phyloP scores from a whole-genome alignment of 2,888 invertebrate genomes.

The Neoitamus cyanurus region DNA sequence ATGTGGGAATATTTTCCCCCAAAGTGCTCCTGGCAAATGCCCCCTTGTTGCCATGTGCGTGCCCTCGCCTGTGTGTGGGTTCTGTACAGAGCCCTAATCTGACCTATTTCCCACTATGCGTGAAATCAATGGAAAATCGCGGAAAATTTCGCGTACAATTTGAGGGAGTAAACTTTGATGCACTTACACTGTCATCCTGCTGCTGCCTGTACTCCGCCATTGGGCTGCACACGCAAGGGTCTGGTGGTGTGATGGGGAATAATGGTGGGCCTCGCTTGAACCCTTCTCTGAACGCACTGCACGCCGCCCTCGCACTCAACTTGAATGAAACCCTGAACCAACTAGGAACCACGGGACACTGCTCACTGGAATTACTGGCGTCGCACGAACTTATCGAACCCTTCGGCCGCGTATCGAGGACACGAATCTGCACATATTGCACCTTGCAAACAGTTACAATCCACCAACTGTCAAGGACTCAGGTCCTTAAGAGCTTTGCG shows the following conservation, averaged over 20 bases:
- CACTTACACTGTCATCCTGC: slow-evolving; percentile 36
- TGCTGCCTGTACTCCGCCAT: slow-evolving; percentile 37
- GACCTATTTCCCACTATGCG: slow-evolving; percentile 4
- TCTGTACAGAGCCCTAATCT: neutral
- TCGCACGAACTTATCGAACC: neutral
- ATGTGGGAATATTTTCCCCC: neutral
- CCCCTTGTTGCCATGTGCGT: slow-evolving; percentile 14
- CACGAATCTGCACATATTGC: slow-evolving; percentile 38
- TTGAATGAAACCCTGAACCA: neutral
- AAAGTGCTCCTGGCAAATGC: neutral
- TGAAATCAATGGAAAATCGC: slow-evolving; percentile 9
- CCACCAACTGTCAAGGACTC: slow-evolving; percentile 27
- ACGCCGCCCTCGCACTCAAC: neutral
- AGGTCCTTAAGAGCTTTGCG: slow-evolving; percentile 8
- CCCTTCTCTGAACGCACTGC: neutral
- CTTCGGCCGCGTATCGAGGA: neutral
- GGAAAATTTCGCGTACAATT: neutral
- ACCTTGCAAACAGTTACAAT: slow-evolving; percentile 29
- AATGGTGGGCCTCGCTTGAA: neutral
- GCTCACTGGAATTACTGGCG: neutral
- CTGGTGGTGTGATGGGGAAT: neutral
- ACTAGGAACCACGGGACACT: neutral
- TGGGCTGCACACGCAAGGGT: neutral
- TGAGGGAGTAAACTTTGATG: neutral
- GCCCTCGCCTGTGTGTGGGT: neutral